A percentile compares a stretch with the other conserved stretches of the same genome.
phyloP scores from a whole-genome alignment of 2,888 invertebrate species.

The Baronia brevicornis region DNA sequence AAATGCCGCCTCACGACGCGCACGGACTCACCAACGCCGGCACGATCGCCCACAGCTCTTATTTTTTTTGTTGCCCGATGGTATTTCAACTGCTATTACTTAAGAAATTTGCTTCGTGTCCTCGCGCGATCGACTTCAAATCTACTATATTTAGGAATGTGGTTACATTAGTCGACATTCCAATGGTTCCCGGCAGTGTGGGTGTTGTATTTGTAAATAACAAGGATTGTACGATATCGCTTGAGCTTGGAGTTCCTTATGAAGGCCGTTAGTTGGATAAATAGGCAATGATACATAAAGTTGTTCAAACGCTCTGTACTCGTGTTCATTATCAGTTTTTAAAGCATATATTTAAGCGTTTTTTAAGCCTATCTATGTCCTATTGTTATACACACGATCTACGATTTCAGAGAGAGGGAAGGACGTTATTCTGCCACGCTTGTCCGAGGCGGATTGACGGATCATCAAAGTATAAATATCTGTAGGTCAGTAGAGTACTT shows the following conservation, averaged over 20 bases:
- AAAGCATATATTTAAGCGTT: too few relatives aligned
- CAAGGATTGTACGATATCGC: conserved; percentile 37
- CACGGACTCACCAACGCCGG: conserved; percentile 49
- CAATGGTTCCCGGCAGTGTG: conserved; percentile 41
- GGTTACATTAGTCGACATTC: conserved; percentile 64
- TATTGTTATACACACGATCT: too few relatives aligned
- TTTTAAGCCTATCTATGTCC: too few relatives aligned
- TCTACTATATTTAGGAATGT: conserved; percentile 65
- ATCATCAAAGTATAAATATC: too few relatives aligned
- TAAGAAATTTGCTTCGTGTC: conserved; percentile 33
- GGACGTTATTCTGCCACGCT: too few relatives aligned
- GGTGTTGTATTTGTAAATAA: conserved; percentile 65
- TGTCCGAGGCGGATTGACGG: too few relatives aligned
- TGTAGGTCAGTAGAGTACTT: too few relatives aligned
- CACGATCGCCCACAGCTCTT: conserved; percentile 48
- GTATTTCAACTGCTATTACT: conserved; percentile 22
- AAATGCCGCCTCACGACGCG: conserved; percentile 68
- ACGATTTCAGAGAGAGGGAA: too few relatives aligned
- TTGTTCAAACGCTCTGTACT: conserved; percentile 1
- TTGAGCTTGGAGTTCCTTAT: conserved; percentile 47
- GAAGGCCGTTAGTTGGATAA: conserved; percentile 4
- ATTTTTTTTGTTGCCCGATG: conserved; percentile 28
- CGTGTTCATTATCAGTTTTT: too few relatives aligned
- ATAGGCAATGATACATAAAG: conserved; percentile 11
- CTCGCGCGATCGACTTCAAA: conserved; percentile 53